Conservation (phyloP, 2,888 invertebrate genomes). For the Chrysina gloriosa region DNA sequence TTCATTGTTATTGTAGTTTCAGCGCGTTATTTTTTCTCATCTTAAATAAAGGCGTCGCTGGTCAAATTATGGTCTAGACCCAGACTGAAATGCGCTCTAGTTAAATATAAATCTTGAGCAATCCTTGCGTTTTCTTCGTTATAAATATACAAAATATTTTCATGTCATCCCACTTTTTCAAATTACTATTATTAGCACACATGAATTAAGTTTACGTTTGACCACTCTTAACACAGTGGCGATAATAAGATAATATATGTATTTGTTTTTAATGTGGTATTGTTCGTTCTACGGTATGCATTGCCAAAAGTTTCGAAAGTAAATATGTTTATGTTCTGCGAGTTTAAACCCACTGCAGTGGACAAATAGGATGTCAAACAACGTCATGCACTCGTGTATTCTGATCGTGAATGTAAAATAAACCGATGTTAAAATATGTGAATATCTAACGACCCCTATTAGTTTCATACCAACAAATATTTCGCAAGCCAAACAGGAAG, state of each 20-base stretch:
- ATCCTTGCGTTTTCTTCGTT: neutral
- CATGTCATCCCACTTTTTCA: neutral
- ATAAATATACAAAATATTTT: neutral
- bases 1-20: constrained; percentile 16
- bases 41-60: neutral
- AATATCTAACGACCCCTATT: neutral
- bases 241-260: neutral
- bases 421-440: neutral
- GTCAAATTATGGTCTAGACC: constrained; percentile 5
- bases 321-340: neutral
- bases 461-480: too few species aligned
- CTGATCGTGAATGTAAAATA: neutral
- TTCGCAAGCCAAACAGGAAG: too few species aligned
- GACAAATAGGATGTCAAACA: neutral
- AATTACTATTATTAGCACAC: constrained; percentile 1
- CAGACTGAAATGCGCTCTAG: constrained; percentile 7
- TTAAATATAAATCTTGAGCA: constrained; percentile 21
- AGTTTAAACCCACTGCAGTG: neutral
- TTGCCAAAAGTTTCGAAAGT: neutral
- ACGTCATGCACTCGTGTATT: neutral
- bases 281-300: neutral
- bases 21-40: neutral
- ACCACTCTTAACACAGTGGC: neutral
- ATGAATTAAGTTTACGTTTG: neutral
- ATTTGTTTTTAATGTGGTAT: neutral